These are phyloP conservation scores for Kobus ellipsiprymnus DNA, from an alignment of 2,113 vertebrate species.

Conservation along the genomic window DNA sequence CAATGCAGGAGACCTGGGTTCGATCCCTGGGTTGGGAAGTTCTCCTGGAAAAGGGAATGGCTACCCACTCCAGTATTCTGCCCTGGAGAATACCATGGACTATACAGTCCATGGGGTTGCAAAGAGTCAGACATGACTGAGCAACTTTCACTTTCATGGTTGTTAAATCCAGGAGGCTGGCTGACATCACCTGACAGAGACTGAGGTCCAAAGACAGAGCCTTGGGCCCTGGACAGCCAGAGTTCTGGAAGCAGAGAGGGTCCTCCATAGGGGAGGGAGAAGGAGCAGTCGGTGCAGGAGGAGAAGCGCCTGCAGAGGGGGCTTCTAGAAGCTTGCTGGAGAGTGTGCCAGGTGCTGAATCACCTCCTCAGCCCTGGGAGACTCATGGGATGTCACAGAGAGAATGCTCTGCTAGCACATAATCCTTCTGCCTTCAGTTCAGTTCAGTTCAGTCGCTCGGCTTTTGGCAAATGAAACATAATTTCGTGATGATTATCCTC, in stretches of 20 bases:
- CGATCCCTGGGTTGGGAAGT: neutral
- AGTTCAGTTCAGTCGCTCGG: neutral
- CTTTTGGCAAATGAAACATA: constrained; percentile 50
- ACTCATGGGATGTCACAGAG: neutral
- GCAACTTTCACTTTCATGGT: neutral
- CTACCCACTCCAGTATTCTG: neutral
- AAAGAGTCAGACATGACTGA: neutral
- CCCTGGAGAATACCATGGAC: neutral
- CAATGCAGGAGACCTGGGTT: neutral
- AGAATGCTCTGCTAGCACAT: neutral
- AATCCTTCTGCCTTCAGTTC: constrained; percentile 3
- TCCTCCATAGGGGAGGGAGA: neutral
- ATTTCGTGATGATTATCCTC: constrained; percentile 42
- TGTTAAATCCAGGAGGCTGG: neutral
- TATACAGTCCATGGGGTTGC: neutral
- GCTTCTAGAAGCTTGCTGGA: neutral
- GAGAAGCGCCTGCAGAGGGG: neutral
- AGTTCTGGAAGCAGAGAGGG: neutral
- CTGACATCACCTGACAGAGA: neutral
- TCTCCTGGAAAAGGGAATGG: fast-evolving
- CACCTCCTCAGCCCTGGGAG: neutral
- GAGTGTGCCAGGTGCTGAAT: neutral
- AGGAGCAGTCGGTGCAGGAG: neutral
- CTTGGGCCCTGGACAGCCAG: neutral
- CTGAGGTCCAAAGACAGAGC: neutral